These are phyloP conservation scores for Rhabdomys pumilio DNA, from an alignment of 2,797 vertebrate genomes.

Conservation along the genomic window DNA sequence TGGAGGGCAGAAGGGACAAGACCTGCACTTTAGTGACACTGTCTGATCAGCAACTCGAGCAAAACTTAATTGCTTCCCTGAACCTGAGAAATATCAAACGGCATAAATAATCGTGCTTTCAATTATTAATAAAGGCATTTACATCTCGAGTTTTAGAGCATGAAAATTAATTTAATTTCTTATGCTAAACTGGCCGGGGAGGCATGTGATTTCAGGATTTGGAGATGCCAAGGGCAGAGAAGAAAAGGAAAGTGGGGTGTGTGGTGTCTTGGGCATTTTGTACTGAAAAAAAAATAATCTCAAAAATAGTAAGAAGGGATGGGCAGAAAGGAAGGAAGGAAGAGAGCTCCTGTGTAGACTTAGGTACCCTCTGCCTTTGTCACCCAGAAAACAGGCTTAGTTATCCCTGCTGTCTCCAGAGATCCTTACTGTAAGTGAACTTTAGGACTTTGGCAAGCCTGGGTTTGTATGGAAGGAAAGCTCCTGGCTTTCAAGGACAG, in stretches of 20 bases:
- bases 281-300: background rate
- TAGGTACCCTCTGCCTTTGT: background rate
- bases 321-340: background rate
- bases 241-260: background rate
- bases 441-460: background rate
- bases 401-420: background rate
- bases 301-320: background rate
- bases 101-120: conserved; percentile 89
- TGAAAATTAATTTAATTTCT: conserved; percentile 89
- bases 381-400: background rate
- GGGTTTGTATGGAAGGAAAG: background rate
- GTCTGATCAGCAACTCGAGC: conserved; percentile 82
- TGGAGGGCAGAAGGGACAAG: rapidly evolving
- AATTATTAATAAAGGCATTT: conserved; percentile 90
- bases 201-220: conserved; percentile 72
- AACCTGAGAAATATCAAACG: conserved; percentile 90
- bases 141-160: conserved; percentile 86
- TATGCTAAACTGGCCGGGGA: conserved; percentile 84
- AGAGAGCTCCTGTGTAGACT: background rate
- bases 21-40: conserved; percentile 65
- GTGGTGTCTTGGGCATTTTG: background rate
- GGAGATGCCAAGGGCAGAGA: conserved; percentile 60
- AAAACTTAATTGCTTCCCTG: conserved; percentile 89
- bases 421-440: background rate
- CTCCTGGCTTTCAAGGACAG: background rate